Evolutionary conservation across 2,797 vertebrate genomes (phyloP).

Genomic region (Darevskia mixta): DNA sequence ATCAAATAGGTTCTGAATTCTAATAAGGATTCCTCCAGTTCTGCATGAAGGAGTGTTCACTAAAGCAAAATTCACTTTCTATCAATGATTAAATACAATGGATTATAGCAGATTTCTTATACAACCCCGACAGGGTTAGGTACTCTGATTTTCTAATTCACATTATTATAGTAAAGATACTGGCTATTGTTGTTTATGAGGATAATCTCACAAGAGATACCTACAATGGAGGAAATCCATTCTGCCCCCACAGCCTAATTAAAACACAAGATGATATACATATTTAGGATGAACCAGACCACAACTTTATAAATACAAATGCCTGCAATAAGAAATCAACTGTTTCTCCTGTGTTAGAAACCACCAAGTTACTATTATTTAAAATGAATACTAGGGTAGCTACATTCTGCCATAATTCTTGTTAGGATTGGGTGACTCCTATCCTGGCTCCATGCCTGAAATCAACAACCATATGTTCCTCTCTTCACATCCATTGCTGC

Average conservation of each 20-base stretch:
- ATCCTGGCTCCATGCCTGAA: background rate
- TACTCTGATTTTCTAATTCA: slow-evolving; percentile 25
- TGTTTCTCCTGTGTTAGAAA: background rate
- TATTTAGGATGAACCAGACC: background rate
- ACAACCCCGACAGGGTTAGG: background rate
- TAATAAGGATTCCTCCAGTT: slow-evolving; percentile 9
- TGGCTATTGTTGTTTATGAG: slow-evolving; percentile 37
- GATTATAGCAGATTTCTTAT: background rate
- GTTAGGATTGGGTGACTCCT: background rate
- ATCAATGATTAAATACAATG: slow-evolving; percentile 15
- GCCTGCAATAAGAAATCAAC: background rate
- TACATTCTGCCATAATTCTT: background rate
- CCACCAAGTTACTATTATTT: background rate
- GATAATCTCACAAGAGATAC: background rate
- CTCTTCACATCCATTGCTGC: background rate
- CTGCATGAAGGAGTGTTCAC: background rate
- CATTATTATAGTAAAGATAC: slow-evolving; percentile 43
- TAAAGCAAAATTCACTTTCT: slow-evolving; percentile 11
- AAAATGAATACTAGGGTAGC: background rate
- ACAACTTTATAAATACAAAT: background rate
- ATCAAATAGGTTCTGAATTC: slow-evolving; percentile 19
- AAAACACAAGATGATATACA: background rate
- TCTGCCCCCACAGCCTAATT: background rate
- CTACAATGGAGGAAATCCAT: too few relatives aligned
- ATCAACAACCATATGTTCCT: background rate